Evolutionary conservation across 37 sponge, comb jelly and placozoan genomes (phyloP), one percentile per base, ranked within the genome.

Genomic region (Chondrilla cf. caribensis): DNA sequence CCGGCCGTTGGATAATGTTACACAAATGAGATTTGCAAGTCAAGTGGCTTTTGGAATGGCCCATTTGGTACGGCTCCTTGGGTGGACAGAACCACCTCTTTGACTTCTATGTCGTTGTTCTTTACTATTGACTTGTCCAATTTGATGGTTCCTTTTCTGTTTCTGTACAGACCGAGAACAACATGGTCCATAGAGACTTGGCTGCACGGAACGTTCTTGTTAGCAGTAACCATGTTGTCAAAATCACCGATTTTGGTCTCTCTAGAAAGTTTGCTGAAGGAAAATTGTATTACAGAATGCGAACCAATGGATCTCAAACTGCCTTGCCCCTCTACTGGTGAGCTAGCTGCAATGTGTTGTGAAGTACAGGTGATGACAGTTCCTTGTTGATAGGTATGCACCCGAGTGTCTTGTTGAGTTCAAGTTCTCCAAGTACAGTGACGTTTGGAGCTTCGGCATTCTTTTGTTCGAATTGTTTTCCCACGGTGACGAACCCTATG

Each of bases 171-270:
- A 87, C 59, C 7, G 40, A 84, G 51, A 77, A 51, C 51, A 87
- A 81, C 43, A 47, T 91, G n/a, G 85, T 91, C 24, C 91, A 91
- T 64, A 84, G 91, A 60, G 91, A 91, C 64, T 59, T 91, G 55
- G 91, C 91, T 32, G 65, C 91, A 14, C 57, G 91, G 17, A 91
- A 91, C 81, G 88, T 91, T 18, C 79, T 91, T 51, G 71, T 87
- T 17, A 70, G 64, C 8, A 54, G 51, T 17, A 60, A 80, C 22
- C 32, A 41, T 0, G 67, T 54, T 15, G 85, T 91, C 70, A 91
- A 91, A 78, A 87, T 91, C 24, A 80, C 91, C 2, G 91, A 91
- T 65, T 91, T 91, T 84, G 91, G 91, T 3, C 72, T 91, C 17
- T 81, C 87, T 4, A 71, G 91, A 65, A 58, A 79, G 28, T 39